Evolutionary conservation across 35 echinoderm and acorn worm genomes (phyloP).

Genomic region (Ophioderma brevispina): DNA sequence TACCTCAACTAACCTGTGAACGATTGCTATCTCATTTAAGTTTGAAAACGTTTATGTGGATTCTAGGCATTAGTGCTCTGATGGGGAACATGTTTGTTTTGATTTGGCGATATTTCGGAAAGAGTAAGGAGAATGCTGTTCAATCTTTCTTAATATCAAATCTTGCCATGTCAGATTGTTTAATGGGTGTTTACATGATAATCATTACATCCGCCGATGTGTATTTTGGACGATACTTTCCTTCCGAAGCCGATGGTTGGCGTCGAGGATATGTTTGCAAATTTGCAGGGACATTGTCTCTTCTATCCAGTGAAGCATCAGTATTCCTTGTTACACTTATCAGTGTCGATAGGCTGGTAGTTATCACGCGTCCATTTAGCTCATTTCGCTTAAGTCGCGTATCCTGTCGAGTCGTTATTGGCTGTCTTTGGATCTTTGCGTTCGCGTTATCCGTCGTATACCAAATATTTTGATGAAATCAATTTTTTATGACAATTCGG

Average conservation of each 20-base stretch:
- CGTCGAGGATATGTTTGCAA: neutral
- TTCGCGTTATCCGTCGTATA: neutral
- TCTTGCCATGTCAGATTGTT: slow-evolving; percentile 27
- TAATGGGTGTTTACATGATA: slow-evolving; percentile 57
- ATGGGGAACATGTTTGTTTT: slow-evolving; percentile 52
- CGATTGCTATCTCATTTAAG: neutral
- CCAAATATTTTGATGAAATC: neutral
- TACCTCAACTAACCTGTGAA: neutral
- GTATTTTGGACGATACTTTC: slow-evolving; percentile 15
- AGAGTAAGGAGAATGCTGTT: neutral
- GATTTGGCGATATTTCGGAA: neutral
- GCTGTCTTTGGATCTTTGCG: neutral
- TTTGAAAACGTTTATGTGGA: slow-evolving; percentile 37
- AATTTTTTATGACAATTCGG: neutral
- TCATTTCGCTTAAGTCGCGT: neutral
- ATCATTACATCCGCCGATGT: slow-evolving; percentile 40
- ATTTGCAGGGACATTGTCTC: neutral
- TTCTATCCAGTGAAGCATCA: slow-evolving; percentile 49
- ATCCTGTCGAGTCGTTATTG: neutral
- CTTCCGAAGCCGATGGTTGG: slow-evolving; percentile 16
- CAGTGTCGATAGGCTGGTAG: slow-evolving; percentile 33
- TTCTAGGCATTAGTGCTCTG: slow-evolving; percentile 39
- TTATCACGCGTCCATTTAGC: slow-evolving; percentile 19
- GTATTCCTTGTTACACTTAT: slow-evolving; percentile 50
- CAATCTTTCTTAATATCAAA: slow-evolving; percentile 42